Evolutionary conservation across 2,888 invertebrate species (phyloP), one percentile per base, ranked within the genome.

Genomic region (Aporophyla nigra): DNA sequence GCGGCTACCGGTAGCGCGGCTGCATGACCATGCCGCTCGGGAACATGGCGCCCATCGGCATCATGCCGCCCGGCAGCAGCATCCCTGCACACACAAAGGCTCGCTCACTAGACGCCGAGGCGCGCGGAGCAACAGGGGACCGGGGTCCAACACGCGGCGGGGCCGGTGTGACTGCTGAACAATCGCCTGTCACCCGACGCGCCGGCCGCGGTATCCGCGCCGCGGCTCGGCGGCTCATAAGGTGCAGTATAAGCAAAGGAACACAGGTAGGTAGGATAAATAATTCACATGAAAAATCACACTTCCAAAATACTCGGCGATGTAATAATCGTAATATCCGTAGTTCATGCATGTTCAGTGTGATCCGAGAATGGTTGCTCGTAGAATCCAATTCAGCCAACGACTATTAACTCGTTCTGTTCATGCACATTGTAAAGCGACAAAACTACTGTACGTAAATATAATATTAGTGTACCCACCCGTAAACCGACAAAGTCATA

Each of bases 1-100:
- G 90, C 77, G 74, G 93, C 98, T 98, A 98, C 97, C 98, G 98
- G 97, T 97, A 98, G 96, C 98, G 98, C 88, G 98, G 98, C 96
- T 98, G 98, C 98, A 98, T 98, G 97, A 98, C 97, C 96, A 97
- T 95, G 74, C 97, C 95, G 91, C 84, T 94, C 93, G 86, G 84
- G 97, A 96, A 90, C 95, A 97, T 95, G 63, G 97, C 94, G 76
- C 84, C 85, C 86, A 88, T 86, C 87, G 83, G 87, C 86, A 87
- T 83, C 89, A 90, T 88, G 83, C 93, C 91, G 89, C 94, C 94
- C 92, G 95, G 96, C 93, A 96, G 92, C 95, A 96, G 94, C 96
- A 96, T 94, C 86, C 96, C 96, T 96, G 96, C 94, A 89, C 92
- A 94, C 88, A 92, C 76, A 86, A 77, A 61, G 72, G 69, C 69